Evolutionary conservation across 2,888 invertebrate genomes (phyloP).

Genomic region (Amphipyra tragopoginis): DNA sequence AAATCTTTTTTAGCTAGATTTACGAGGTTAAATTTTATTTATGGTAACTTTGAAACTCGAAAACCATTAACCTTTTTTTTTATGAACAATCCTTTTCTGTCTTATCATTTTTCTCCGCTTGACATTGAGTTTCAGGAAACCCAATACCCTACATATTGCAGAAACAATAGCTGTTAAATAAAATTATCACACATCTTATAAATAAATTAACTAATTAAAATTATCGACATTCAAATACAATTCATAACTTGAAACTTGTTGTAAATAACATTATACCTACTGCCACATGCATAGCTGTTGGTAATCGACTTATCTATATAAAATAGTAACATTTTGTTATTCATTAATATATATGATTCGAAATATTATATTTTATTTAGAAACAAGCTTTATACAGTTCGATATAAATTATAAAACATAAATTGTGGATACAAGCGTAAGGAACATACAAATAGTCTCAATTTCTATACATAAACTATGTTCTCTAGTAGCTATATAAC

Average conservation of each 20-base stretch:
- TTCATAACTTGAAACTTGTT: too few species aligned
- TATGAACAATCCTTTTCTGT: too few species aligned
- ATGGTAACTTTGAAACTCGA: too few species aligned
- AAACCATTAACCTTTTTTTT: too few species aligned
- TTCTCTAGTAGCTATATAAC: slow-evolving; percentile 3
- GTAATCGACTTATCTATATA: slow-evolving; percentile 1
- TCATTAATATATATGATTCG: background rate
- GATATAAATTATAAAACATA: background rate
- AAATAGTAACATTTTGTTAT: slow-evolving; percentile 14
- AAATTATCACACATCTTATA: slow-evolving; percentile 17
- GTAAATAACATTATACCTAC: background rate
- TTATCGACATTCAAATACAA: slow-evolving; percentile 20
- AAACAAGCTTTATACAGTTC: background rate
- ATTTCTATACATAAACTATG: slow-evolving; percentile 15
- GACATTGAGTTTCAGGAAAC: too few species aligned
- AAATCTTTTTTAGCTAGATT: too few species aligned
- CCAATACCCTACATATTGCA: slow-evolving; percentile 17
- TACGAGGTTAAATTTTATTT: too few species aligned
- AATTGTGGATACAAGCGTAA: background rate
- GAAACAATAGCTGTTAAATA: slow-evolving; percentile 7
- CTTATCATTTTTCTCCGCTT: too few species aligned
- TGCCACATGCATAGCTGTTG: background rate
- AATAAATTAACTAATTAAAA: slow-evolving; percentile 22
- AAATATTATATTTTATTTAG: slow-evolving; percentile 12
- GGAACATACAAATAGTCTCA: slow-evolving; percentile 1